These are phyloP conservation scores for Monopis laevigella DNA, from an alignment of 2,888 invertebrate species.

Conservation along the genomic window DNA sequence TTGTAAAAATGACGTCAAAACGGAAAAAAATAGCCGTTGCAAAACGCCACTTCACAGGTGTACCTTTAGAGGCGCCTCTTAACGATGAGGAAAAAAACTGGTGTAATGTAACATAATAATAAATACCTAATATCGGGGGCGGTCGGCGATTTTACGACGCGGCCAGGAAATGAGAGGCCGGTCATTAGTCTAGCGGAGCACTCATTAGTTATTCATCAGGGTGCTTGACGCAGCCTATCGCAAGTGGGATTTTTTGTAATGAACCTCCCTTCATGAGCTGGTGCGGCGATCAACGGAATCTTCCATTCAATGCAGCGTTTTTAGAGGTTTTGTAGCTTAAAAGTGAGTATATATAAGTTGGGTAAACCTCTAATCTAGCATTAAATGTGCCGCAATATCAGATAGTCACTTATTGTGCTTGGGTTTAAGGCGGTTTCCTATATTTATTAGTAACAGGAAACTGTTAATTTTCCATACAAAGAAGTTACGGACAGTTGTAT, in stretches of 20 bases:
- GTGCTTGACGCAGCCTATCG: conserved; percentile 21
- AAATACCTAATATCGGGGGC: conserved; percentile 15
- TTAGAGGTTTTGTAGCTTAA: too few relatives aligned
- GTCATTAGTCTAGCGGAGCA: conserved; percentile 18
- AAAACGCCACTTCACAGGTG: conserved; percentile 12
- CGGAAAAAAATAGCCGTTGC: conserved; percentile 10
- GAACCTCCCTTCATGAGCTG: conserved; percentile 12
- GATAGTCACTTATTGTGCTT: too few relatives aligned
- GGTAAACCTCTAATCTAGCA: too few relatives aligned
- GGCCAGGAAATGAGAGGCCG: conserved; percentile 16
- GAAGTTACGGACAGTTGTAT: too few relatives aligned
- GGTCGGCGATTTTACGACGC: conserved; percentile 14
- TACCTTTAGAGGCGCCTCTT: conserved; percentile 13
- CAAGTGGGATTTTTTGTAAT: conserved; percentile 20
- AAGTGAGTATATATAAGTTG: too few relatives aligned
- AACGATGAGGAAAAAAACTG: conserved; percentile 14
- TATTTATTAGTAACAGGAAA: too few relatives aligned
- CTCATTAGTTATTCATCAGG: conserved; percentile 36
- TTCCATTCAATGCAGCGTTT: conserved; percentile 4
- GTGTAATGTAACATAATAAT: conserved; percentile 14
- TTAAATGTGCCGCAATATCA: too few relatives aligned
- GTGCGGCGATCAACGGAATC: conserved; percentile 6
- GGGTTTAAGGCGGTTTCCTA: too few relatives aligned
- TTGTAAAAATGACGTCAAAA: conserved; percentile 10
- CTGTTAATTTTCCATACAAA: too few relatives aligned